Evolutionary conservation across 1,140 invertebrate genomes (phyloP), one percentile per base, ranked within the genome.

Genomic region (Eueides isabella): DNA sequence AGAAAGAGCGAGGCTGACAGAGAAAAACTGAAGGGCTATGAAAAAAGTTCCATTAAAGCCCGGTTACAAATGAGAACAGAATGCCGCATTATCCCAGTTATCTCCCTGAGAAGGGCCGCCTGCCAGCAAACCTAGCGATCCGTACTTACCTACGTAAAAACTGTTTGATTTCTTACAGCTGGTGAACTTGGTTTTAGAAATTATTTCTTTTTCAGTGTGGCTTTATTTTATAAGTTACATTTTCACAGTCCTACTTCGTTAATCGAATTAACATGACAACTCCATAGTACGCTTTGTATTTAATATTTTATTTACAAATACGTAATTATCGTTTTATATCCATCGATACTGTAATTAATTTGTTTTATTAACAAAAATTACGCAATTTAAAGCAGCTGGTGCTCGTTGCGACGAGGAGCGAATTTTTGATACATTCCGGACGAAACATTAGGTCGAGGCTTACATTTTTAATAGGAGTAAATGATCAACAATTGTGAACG

Each of bases 21-120:
- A 70, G 82, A 88, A 86, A 88, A 89, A 89, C 86, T 83, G 81
- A 85, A 82, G 77, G 84, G 80, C 79, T 83, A 78, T 71, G 72
- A 80, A 86, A 86, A 89, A 90, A 90, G 80, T 85, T 85, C 84
- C 86, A 85, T 89, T 85, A 87, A 85, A 79, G 70, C 82, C 74
- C 76, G 77, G 85, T 87, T 87, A 91, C 87, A 91, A 91, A 91
- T 89, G 89, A 84, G 86, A 79, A 79, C 79, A 80, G 85, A 85
- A 84, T 80, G 78, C 66, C 33, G 63, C 73, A 80, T 86, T 84
- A 84, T 83, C 78, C 85, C 71, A 70, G 84, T 81, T 86, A 87
- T 87, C 87, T 84, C 74, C 85, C 81, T 86, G 87, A 78, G 83
- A 89, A 86, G 74, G 61, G 70, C 71, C 71, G 68, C 69, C 68